Evolutionary conservation across 2,797 vertebrate genomes (phyloP).

Genomic region (Saguinus oedipus): DNA sequence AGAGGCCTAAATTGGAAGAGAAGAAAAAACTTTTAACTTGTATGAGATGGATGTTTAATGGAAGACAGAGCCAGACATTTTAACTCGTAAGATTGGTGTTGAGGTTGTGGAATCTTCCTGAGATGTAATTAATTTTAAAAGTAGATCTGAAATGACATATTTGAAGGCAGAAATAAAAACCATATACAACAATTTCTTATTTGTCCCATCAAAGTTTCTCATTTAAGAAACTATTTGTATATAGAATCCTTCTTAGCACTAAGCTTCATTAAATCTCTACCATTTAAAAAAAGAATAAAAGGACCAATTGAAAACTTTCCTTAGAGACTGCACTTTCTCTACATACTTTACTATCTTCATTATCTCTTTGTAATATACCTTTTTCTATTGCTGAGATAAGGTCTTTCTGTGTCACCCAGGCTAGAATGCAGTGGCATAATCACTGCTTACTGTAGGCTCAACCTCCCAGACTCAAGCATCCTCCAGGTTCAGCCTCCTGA

Average conservation of each 20-base stretch:
- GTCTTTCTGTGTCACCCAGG: not conserved
- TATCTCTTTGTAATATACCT: not conserved
- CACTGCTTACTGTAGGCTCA: not conserved
- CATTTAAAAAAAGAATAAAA: not conserved
- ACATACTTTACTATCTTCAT: not conserved
- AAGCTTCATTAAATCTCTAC: not conserved
- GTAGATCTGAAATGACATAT: not conserved
- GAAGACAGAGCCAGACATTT: not conserved
- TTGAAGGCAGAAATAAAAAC: not conserved
- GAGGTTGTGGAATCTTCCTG: not conserved
- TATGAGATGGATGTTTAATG: not conserved
- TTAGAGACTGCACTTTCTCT: not conserved
- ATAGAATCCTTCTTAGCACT: not conserved
- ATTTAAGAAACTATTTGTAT: not conserved
- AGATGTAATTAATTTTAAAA: not conserved
- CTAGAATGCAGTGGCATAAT: not conserved
- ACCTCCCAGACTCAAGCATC: not conserved
- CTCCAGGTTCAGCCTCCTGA: not conserved
- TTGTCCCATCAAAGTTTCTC: not conserved
- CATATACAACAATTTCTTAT: not conserved
- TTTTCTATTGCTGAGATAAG: not conserved
- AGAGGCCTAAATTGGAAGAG: not conserved
- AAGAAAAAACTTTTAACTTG: not conserved
- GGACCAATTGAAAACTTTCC: not conserved
- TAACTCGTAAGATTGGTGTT: not conserved